Evolutionary conservation across 2,113 vertebrate genomes (phyloP).

Genomic region (Apteryx owenii): DNA sequence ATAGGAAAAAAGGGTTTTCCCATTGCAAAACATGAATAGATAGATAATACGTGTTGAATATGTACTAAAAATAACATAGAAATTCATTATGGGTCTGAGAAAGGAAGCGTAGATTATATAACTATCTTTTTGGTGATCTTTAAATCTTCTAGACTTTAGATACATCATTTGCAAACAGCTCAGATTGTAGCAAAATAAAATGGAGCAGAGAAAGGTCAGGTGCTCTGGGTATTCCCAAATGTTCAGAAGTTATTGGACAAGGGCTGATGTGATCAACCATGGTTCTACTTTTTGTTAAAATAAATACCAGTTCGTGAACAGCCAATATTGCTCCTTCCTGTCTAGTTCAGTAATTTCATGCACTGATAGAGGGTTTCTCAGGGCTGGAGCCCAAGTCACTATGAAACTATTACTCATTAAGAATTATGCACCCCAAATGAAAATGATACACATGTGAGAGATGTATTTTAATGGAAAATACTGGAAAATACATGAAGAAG

Average conservation of each 20-base stretch:
- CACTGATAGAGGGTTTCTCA: rapidly evolving
- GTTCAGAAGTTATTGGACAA: neutral
- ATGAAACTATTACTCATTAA: neutral
- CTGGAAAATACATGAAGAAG: neutral
- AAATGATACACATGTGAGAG: neutral
- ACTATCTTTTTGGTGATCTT: neutral
- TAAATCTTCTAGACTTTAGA: neutral
- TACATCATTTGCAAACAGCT: neutral
- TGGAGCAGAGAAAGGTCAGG: neutral
- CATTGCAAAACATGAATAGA: neutral
- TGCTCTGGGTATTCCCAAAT: neutral
- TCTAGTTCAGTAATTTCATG: neutral
- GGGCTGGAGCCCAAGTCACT: neutral
- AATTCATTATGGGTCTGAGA: neutral
- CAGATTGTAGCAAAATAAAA: neutral
- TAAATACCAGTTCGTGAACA: neutral
- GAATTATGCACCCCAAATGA: neutral
- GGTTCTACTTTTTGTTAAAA: neutral
- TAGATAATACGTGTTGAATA: neutral
- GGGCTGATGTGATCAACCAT: neutral
- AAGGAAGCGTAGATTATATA: neutral
- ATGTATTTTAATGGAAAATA: neutral
- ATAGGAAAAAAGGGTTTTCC: neutral
- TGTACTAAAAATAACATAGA: neutral
- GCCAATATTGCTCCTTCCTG: neutral